Conservation (phyloP, 2,888 invertebrate species). For the Dicyrtoma fusca region DNA sequence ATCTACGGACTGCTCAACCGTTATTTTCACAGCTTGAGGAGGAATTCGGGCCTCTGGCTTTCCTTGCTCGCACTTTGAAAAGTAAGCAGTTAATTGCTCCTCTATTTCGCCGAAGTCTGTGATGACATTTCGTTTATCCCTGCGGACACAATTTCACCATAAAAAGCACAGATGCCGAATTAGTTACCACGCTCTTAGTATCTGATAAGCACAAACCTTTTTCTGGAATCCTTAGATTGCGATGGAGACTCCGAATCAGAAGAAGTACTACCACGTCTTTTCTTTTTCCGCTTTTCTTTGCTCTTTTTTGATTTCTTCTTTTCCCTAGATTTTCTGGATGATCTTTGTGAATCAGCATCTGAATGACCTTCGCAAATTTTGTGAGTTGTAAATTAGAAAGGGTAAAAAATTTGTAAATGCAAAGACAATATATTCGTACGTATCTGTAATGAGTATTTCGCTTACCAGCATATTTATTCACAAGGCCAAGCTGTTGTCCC, state of each 20-base stretch:
- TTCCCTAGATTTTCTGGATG: conserved; percentile 44
- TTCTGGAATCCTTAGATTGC: too few relatives aligned
- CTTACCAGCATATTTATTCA: conserved; percentile 31
- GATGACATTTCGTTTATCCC: conserved; percentile 59
- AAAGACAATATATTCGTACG: too few relatives aligned
- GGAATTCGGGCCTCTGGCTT: conserved; percentile 58
- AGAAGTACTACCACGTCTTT: conserved; percentile 45
- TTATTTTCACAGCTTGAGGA: conserved; percentile 26
- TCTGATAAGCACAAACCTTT: too few relatives aligned
- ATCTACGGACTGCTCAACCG: conserved; percentile 4
- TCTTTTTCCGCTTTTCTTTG: conserved; percentile 51
- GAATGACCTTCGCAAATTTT: conserved; percentile 12
- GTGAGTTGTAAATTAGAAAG: neutral
- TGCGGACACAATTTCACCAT: too few relatives aligned
- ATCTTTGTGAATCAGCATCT: conserved; percentile 27
- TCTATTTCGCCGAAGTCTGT: conserved; percentile 76
- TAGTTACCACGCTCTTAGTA: too few relatives aligned
- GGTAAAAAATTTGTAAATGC: too few relatives aligned
- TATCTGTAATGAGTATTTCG: too few relatives aligned
- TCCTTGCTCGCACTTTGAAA: conserved; percentile 74
- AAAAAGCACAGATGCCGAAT: too few relatives aligned
- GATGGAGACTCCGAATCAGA: conserved; percentile 39
- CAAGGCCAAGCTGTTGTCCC: conserved; percentile 45
- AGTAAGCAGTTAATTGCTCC: conserved; percentile 76
- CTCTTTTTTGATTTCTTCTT: conserved; percentile 51